Percentiles rank a stretch among this genome's conserved stretches.
phyloP scores from a whole-genome alignment of 2,113 vertebrate species.

The Crotophaga sulcirostris region DNA sequence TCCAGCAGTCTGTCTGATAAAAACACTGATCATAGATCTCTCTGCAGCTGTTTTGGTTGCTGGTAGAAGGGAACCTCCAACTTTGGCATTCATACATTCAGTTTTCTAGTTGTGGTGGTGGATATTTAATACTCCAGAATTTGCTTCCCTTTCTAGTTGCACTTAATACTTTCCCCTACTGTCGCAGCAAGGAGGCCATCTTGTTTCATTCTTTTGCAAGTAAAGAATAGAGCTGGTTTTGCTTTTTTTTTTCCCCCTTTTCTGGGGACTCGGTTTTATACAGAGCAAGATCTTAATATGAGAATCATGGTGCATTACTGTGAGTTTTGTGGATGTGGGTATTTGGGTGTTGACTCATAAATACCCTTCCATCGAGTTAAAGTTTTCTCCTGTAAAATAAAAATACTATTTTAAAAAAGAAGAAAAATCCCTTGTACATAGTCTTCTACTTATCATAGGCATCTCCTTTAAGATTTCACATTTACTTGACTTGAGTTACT shows the following conservation, averaged over 20 bases:
- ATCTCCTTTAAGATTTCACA: constrained; percentile 7
- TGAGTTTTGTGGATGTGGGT: background rate
- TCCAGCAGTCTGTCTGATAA: background rate
- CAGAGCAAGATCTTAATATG: background rate
- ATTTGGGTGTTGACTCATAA: background rate
- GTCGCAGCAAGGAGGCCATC: background rate
- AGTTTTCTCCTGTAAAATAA: background rate
- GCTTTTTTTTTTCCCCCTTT: background rate
- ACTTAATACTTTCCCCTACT: background rate
- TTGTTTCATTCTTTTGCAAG: background rate
- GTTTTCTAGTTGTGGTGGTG: background rate
- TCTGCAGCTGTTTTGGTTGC: background rate
- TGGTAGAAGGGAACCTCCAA: background rate
- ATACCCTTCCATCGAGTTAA: background rate
- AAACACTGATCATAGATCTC: background rate
- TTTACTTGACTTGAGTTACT: constrained; percentile 50
- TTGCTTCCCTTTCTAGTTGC: background rate
- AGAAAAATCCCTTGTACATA: background rate
- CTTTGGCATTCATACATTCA: background rate
- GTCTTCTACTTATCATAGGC: background rate
- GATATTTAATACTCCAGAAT: background rate
- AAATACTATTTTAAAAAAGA: background rate
- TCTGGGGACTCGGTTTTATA: background rate
- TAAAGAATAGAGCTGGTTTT: background rate
- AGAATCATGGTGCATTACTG: background rate